phyloP scores from a whole-genome alignment of 2,888 invertebrate species.

The Crematogaster levior region DNA sequence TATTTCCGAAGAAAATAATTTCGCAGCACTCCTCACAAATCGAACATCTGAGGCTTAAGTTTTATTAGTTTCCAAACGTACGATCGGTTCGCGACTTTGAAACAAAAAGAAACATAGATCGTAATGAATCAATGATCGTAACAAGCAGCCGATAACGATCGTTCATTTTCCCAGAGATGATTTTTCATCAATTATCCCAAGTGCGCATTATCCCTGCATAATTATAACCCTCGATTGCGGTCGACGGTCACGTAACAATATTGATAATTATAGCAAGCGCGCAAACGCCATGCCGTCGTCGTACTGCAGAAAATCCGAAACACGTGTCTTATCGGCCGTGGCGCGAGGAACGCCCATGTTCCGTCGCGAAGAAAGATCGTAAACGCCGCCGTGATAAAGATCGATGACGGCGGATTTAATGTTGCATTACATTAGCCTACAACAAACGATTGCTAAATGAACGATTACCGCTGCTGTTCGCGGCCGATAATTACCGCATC shows the following conservation, averaged over 20 bases:
- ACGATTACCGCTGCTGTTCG: constrained; percentile 47
- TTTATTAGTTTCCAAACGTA: background rate
- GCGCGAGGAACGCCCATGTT: constrained; percentile 44
- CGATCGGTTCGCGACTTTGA: background rate
- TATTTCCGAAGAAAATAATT: background rate
- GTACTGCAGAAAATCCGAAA: constrained; percentile 32
- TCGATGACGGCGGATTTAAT: constrained; percentile 35
- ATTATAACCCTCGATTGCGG: background rate
- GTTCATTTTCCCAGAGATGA: constrained; percentile 11
- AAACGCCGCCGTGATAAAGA: constrained; percentile 51
- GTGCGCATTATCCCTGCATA: constrained; percentile 25
- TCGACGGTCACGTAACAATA: constrained; percentile 33
- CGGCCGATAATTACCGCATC: constrained; percentile 53
- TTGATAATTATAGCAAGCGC: constrained; percentile 33
- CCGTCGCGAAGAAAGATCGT: constrained; percentile 33
- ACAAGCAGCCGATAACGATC: background rate
- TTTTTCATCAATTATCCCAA: constrained; percentile 31
- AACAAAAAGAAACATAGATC: background rate
- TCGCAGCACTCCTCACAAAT: background rate
- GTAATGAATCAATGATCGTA: constrained; percentile 16
- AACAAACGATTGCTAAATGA: constrained; percentile 64
- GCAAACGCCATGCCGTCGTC: constrained; percentile 26
- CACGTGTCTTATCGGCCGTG: constrained; percentile 36
- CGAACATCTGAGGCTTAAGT: background rate
- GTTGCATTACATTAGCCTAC: constrained; percentile 51